A percentile compares a stretch with the other conserved stretches of the same genome.
These are phyloP conservation scores for Brachymystax lenok DNA, from an alignment of 2,797 vertebrate genomes.

Conservation along the genomic window DNA sequence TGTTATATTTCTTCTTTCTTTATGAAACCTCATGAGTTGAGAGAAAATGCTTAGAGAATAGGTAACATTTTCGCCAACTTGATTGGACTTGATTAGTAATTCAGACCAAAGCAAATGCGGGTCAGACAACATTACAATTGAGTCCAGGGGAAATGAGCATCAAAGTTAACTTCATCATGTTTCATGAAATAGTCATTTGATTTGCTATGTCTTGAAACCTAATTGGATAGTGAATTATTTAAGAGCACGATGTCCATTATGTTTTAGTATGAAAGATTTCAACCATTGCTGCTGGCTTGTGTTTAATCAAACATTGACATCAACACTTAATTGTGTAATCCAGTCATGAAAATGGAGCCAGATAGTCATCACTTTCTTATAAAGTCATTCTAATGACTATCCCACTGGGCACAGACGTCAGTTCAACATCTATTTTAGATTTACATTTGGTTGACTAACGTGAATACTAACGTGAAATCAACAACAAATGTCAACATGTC, in stretches of 20 bases:
- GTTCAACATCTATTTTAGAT: neutral
- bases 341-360: neutral
- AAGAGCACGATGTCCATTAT: constrained; percentile 37
- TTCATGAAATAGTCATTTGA: too few species aligned
- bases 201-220: constrained; percentile 35
- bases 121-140: constrained; percentile 70
- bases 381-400: neutral
- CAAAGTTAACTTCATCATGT: constrained; percentile 22
- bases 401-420: neutral
- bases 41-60: constrained; percentile 66
- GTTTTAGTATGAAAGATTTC: neutral
- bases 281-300: constrained; percentile 53
- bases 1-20: constrained; percentile 26
- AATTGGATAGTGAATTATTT: constrained; percentile 63
- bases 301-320: neutral
- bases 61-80: constrained; percentile 69
- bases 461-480: too few species aligned
- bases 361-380: neutral
- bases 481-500: too few species aligned
- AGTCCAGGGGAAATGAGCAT: constrained; percentile 69
- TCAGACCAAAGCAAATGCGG: constrained; percentile 69
- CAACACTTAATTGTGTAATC: neutral
- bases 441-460: too few species aligned
- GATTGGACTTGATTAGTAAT: constrained; percentile 69
- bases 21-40: constrained; percentile 63